phyloP scores from a whole-genome alignment of 2,113 vertebrate genomes.

The Buteo buteo region DNA sequence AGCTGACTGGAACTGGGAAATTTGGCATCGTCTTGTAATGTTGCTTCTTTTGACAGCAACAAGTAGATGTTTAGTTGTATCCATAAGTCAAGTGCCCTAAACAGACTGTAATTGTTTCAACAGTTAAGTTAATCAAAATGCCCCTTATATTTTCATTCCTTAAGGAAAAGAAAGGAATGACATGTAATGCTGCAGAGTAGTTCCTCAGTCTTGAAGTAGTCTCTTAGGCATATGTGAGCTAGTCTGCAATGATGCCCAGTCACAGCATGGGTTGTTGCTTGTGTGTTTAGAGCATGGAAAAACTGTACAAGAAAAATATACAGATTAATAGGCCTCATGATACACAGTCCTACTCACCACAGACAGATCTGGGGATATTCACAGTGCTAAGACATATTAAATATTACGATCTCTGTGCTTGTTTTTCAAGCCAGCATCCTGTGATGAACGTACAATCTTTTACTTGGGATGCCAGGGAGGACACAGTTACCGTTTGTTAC shows the following conservation, averaged over 20 bases:
- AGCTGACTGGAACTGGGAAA: background rate
- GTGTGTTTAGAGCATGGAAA: background rate
- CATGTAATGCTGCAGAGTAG: background rate
- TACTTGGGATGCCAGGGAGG: background rate
- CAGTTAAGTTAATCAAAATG: background rate
- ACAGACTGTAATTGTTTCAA: background rate
- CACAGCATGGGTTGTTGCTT: background rate
- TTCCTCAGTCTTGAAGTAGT: background rate
- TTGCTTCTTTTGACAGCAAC: background rate
- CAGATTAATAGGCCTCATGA: background rate
- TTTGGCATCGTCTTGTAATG: background rate
- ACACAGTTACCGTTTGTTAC: background rate
- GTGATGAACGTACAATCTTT: background rate
- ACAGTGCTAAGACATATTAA: background rate
- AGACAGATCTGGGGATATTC: background rate
- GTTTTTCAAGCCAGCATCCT: background rate
- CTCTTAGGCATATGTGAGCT: background rate
- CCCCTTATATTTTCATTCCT: background rate
- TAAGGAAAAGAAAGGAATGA: background rate
- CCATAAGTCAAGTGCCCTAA: background rate
- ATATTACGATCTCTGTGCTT: background rate
- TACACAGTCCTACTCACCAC: background rate
- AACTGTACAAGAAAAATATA: background rate
- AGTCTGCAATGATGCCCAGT: accelerated
- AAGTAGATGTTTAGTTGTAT: background rate